Evolutionary conservation across 53 echinoderm and acorn worm genomes (phyloP), one percentile per base, ranked within the genome.

Genomic region (Hippasteria phrygiana): DNA sequence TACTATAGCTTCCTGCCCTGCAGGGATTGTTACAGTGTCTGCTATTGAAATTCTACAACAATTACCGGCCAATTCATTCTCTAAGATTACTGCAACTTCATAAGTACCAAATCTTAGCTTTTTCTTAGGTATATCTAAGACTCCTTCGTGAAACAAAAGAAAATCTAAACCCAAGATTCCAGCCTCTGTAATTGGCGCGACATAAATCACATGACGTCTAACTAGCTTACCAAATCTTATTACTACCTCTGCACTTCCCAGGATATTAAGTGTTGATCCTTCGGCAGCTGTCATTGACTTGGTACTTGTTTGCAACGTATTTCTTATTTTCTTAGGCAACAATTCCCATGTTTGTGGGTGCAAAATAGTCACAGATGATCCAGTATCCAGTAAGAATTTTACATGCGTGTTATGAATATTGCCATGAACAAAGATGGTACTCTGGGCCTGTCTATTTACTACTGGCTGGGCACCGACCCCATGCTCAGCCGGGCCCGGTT

Each of bases 121-220:
- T 32, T 54, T 72, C 38, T 35, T 72, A 18, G 36, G 50, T 20
- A 72, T 18, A 54, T 86, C 87, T 18, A 86, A 35, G 13, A 71
- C 43, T 51, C 87, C 71, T 32, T 71, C 72, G 34, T 86, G 69
- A n/a, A 42, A 11, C 10, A n/a, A 54, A 34, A 86, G 73, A 54
- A 86, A 54, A 51, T 86, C 87, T 14, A 86, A 17, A 51, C 87
- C 87, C 20, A 86, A 46, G n/a, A 86, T 86, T 9, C 87, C 87
- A 31, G 87, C 87, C 36, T 54, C 54, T 22, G 87, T 54, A 27
- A 86, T 86, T 17, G 71, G 53, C 7, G 87, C 87, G 34, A 86
- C 39, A 86, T 64, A 71, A 9, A 86, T 54, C 17, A 65, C 7
- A 50, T 86, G 87, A 47, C 51, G 87, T 51, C 51, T 71, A 22